Evolutionary conservation across 2,888 invertebrate genomes (phyloP).

Genomic region (Raillietiella orientalis): DNA sequence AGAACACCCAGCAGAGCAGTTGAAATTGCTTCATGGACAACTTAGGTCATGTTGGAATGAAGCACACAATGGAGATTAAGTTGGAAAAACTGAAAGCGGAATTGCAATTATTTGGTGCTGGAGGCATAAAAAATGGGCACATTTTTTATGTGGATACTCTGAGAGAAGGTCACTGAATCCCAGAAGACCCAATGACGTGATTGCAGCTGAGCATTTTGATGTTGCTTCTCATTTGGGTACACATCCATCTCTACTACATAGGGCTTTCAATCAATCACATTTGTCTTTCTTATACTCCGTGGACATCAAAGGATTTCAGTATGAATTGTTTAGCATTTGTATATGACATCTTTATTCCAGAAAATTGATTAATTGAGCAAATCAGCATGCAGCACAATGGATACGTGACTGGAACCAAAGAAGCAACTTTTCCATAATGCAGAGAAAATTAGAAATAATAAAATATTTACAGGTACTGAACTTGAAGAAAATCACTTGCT

Average conservation of each 20-base stretch:
- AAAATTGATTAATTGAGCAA: constrained; percentile 23
- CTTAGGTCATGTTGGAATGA: constrained; percentile 54
- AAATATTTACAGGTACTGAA: constrained; percentile 20
- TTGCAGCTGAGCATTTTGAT: constrained; percentile 22
- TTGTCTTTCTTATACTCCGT: constrained; percentile 14
- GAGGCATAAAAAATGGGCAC: constrained; percentile 34
- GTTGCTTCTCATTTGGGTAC: constrained; percentile 35
- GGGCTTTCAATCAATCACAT: constrained; percentile 32
- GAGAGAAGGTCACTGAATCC: constrained; percentile 13
- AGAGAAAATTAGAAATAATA: constrained; percentile 42
- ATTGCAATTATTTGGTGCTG: constrained; percentile 45
- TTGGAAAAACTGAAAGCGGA: constrained; percentile 35
- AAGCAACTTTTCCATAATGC: constrained; percentile 34
- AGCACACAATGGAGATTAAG: constrained; percentile 46
- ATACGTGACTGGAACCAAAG: constrained; percentile 40
- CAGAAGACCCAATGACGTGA: neutral
- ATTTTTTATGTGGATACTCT: constrained; percentile 37
- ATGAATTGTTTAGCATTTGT: constrained; percentile 10
- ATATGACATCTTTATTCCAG: constrained; percentile 10
- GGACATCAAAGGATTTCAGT: constrained; percentile 6
- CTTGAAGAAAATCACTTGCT: constrained; percentile 1
- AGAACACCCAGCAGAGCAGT: constrained; percentile 36
- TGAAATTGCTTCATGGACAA: constrained; percentile 70
- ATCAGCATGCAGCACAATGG: constrained; percentile 33
- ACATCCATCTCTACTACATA: constrained; percentile 29